Conservation (phyloP, 1,140 invertebrate species). For the Drosophila mayri region DNA sequence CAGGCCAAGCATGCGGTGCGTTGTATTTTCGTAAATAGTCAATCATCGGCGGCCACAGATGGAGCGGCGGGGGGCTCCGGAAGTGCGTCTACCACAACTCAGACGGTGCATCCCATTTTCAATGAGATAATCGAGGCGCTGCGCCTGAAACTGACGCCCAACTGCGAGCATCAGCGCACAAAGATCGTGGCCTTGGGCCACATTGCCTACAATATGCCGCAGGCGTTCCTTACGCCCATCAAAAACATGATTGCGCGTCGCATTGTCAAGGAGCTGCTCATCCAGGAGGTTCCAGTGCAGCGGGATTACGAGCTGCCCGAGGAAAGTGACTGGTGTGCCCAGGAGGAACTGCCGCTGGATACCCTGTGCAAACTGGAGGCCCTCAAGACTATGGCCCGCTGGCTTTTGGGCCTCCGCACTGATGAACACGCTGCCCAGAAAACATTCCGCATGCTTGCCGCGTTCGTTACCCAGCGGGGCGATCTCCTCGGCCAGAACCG, state of each 20-base stretch:
- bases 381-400: conserved; percentile 97
- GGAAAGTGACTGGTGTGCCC: conserved; percentile 92
- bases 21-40: conserved; percentile 93
- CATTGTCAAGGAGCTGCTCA: conserved; percentile 97
- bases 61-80: conserved; percentile 26
- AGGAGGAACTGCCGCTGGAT: conserved; percentile 95
- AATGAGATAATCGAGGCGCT: conserved; percentile 94
- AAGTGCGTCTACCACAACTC: conserved; percentile 67
- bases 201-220: conserved; percentile 95
- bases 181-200: conserved; percentile 97
- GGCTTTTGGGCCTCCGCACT: conserved; percentile 96
- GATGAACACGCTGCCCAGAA: conserved; percentile 96
- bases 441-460: conserved; percentile 96
- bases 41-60: conserved; percentile 60
- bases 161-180: conserved; percentile 94
- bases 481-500: conserved; percentile 91
- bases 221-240: conserved; percentile 94
- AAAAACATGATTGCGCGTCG: conserved; percentile 97
- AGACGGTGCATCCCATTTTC: conserved; percentile 91
- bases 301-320: conserved; percentile 84
- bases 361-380: conserved; percentile 97
- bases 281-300: conserved; percentile 90
- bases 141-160: conserved; percentile 91
- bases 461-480: conserved; percentile 95
- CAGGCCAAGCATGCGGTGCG: conserved; percentile 98